Evolutionary conservation across 2,888 invertebrate genomes (phyloP), one percentile per base, ranked within the genome.

Genomic region (Himalopsyche kuldschensis): DNA sequence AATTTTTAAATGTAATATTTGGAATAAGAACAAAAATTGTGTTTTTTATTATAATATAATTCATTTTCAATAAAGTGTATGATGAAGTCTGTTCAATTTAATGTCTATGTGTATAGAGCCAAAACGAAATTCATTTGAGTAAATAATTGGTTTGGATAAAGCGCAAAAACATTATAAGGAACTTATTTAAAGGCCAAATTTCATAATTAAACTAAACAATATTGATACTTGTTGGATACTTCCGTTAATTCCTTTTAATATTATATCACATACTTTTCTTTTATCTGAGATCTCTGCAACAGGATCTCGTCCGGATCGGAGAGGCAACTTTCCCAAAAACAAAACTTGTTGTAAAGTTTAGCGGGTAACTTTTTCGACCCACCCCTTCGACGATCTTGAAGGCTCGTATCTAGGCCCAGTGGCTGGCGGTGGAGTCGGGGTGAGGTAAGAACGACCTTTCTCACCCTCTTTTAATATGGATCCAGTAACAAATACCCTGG

Each of bases 401-500:
- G 69, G 69, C 20, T 69, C 69, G 69, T 30, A 69, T 69, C 69
- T 27, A 69, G 69, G 69, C 69, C 11, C 69, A 27, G 69, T 27
- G 69, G 69, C 69, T 55, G 55, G 69, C 30, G 4, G 41, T 41
- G 41, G 41, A 41, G 41, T 41, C 41, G 69, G 69, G 15, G 69
- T 24, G 69, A 27, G 69, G 69, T 24, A 69, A 69, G 69, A 27
- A 69, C 69, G 69, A 69, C 69, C 69, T 69, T 27, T 69, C 69
- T 30, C 69, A 69, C 69, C 69, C 69, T 27, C 69, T 69, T 69
- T 69, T 69, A 69, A 69, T 69, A 69, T 69, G 30, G 69, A 69
- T 69, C 69, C 69, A 69, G 69, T 69, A 69, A 69, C 69, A 69
- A 69, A 69, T 69, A 69, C 69, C 69, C 69, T 69, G 69, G 69